Evolutionary conservation across 2,113 vertebrate genomes (phyloP).

Genomic region (Myotis lucifugus): DNA sequence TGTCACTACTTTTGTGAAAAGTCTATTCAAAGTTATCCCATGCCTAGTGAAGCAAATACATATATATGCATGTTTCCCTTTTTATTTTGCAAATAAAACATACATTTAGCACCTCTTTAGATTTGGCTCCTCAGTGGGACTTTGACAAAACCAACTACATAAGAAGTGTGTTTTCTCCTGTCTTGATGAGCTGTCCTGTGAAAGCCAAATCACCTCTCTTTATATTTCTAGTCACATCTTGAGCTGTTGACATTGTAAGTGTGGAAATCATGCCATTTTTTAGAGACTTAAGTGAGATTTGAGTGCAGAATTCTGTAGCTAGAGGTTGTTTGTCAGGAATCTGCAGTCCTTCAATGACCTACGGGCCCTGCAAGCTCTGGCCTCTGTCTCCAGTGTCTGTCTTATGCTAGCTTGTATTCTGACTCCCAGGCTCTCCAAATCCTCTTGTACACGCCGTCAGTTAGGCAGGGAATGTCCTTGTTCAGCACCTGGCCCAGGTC

Average conservation of each 20-base stretch:
- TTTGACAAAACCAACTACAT: not conserved
- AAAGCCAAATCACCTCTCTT: not conserved
- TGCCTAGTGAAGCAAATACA: not conserved
- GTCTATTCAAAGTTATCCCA: not conserved
- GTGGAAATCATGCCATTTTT: not conserved
- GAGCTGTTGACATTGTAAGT: not conserved
- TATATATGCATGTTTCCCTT: not conserved
- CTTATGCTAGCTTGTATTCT: not conserved
- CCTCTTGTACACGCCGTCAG: not conserved
- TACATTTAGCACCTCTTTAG: not conserved
- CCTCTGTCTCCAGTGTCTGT: not conserved
- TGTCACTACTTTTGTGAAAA: not conserved
- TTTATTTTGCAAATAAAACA: not conserved
- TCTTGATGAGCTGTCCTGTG: not conserved
- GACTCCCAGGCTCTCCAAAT: rapidly evolving
- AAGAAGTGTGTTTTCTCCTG: not conserved
- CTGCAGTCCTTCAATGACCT: not conserved
- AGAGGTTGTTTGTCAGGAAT: not conserved
- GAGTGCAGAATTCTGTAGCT: not conserved
- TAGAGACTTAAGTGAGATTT: not conserved
- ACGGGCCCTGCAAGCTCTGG: not conserved
- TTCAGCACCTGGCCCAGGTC: not conserved
- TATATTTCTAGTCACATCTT: not conserved
- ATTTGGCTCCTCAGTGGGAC: not conserved
- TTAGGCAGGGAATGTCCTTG: not conserved